These are phyloP conservation scores for Darevskia nairensis DNA, from an alignment of 2,797 vertebrate genomes.

Conservation along the genomic window DNA sequence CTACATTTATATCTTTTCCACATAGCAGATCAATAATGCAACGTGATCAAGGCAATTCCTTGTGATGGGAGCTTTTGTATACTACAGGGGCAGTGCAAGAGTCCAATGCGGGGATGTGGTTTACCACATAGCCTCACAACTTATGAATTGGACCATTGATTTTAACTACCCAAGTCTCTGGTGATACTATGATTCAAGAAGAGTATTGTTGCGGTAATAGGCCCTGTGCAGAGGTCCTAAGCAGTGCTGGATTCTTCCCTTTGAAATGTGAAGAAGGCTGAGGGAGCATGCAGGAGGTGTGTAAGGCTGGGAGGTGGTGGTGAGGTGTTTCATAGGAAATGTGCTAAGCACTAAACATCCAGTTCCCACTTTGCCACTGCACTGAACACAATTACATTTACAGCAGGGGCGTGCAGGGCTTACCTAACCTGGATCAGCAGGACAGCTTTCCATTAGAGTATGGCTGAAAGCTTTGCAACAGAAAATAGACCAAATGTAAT, in stretches of 20 bases:
- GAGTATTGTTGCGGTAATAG: neutral
- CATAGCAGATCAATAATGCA: neutral
- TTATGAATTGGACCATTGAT: neutral
- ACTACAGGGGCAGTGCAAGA: neutral
- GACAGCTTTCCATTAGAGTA: constrained; percentile 24
- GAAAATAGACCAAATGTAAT: constrained; percentile 43
- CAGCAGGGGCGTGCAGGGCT: constrained; percentile 15
- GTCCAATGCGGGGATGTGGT: neutral
- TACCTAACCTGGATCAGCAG: constrained; percentile 17
- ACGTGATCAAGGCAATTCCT: neutral
- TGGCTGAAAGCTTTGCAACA: constrained; percentile 35
- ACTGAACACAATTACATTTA: constrained; percentile 22
- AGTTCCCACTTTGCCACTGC: constrained; percentile 27
- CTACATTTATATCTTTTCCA: neutral
- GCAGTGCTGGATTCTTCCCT: neutral
- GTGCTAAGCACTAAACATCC: constrained; percentile 25
- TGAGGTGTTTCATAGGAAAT: constrained; percentile 17
- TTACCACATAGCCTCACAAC: neutral
- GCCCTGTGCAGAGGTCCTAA: neutral
- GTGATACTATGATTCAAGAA: neutral
- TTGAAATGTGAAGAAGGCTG: neutral
- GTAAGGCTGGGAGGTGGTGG: neutral
- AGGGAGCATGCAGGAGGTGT: neutral
- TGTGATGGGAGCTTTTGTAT: neutral
- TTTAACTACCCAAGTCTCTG: neutral